Base-by-base conservation (phyloP, 1,140 invertebrate genomes). In the Hetaerina americana region DNA sequence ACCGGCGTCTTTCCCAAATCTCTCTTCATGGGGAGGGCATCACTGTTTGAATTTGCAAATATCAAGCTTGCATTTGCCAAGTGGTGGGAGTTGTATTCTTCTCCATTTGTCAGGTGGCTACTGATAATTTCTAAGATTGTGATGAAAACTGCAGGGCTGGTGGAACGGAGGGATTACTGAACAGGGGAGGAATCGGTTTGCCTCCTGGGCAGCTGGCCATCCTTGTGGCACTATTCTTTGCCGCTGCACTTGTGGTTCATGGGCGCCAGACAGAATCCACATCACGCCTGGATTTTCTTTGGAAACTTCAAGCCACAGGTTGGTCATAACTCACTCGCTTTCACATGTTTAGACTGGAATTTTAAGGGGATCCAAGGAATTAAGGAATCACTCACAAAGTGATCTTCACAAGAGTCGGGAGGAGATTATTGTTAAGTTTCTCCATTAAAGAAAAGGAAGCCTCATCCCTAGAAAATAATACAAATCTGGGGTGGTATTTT, bases 231-330 rank as follows among this genome's bases (percentile, higher is more conserved):
- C 49, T 88, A 0, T 85, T 87, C 5, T 90, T 92, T 74, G 84
- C 89, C 10, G 78, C 92, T 18, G 87, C 91, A 0, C 82, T 95
- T 66, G 86, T 92, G 73, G 85, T 94, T 66, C 95, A 97, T 80
- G 92, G 92, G 0, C 91, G 94, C 75, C 94, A 96, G 80, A 93
- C 89, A 0, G 93, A 95, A 80, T 90, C 91, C 69, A 94, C 92
- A 0, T 92, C 92, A 78, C 81, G 90, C 26, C 83, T 97, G 66
- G 94, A 96, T 81, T 96, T 96, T 78, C 87, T 97, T 29, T 97
- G 95, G 95, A 96, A 96, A 82, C 82, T 95, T 27, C 94, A 96
- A 82, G 92, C 92, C 18, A 93, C 89, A 72, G 89, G 90, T 91
- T 79, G 78, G n/a, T n/a, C n/a, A n/a, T n/a, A n/a, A n/a, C n/a